Conservation (phyloP, 1,140 invertebrate species). For the Penaeus chinensis region DNA sequence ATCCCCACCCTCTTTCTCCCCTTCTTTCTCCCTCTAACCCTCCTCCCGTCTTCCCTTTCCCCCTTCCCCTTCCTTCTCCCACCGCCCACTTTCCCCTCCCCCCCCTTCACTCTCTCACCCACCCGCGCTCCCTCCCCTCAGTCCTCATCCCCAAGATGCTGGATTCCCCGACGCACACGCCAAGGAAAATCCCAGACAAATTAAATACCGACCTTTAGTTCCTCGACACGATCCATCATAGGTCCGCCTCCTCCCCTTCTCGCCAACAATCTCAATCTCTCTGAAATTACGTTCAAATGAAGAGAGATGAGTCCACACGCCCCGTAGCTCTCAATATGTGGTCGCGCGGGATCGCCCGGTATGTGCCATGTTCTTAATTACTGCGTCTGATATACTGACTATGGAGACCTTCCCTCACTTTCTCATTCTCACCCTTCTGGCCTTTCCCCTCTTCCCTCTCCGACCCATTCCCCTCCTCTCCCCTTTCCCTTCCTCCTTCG, state of each 20-base stretch:
- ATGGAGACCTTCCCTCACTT: not conserved
- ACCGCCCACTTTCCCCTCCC: not conserved
- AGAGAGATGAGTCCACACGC: constrained; percentile 51
- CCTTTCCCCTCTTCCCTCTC: constrained; percentile 14
- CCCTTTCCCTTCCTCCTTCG: not conserved
- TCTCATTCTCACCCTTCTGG: not conserved
- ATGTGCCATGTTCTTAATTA: constrained; percentile 50
- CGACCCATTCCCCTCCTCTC: not conserved
- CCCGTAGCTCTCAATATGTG: constrained; percentile 46
- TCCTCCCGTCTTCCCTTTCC: not conserved
- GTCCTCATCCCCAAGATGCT: not conserved
- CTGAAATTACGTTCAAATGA: constrained; percentile 56
- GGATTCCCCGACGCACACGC: constrained; percentile 36
- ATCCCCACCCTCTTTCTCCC: not conserved
- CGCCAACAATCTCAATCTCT: constrained; percentile 58
- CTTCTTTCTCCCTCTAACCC: not conserved
- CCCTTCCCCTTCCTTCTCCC: not conserved
- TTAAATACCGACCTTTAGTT: constrained; percentile 54
- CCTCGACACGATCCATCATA: constrained; percentile 52
- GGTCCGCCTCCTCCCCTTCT: constrained; percentile 11
- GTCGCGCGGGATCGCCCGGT: constrained; percentile 18
- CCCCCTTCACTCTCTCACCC: not conserved
- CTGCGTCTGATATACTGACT: constrained; percentile 45
- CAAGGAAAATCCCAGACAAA: constrained; percentile 55
- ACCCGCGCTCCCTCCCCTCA: not conserved